Percentiles rank a stretch among this genome's conserved stretches.
Conservation (phyloP, 1,140 invertebrate genomes). For the Hyposmocoma kahamanoa region DNA sequence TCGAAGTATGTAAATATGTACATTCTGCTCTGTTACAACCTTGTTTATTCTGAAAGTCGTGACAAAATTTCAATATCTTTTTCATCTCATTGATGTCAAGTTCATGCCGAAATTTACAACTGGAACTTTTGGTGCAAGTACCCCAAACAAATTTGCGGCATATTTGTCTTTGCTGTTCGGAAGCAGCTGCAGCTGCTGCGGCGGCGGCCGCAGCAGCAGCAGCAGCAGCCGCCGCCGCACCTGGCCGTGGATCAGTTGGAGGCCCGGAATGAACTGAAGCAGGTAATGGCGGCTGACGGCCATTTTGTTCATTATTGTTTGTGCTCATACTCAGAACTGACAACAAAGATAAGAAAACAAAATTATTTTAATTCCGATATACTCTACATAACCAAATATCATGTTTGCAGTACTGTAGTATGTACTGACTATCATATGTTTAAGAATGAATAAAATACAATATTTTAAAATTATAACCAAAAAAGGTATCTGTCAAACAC, state of each 20-base stretch:
- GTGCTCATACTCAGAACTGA: conserved; percentile 35
- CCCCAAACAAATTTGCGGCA: conserved; percentile 50
- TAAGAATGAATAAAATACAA: background rate
- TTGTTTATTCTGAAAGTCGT: conserved; percentile 44
- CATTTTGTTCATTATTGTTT: conserved; percentile 26
- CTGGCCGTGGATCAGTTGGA: conserved; percentile 11
- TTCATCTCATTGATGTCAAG: conserved; percentile 45
- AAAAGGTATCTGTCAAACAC: too few species aligned
- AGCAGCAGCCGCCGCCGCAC: conserved; percentile 5
- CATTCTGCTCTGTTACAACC: conserved; percentile 40
- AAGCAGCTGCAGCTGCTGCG: conserved; percentile 10
- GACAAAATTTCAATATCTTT: conserved; percentile 45
- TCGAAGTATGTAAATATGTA: conserved; percentile 41
- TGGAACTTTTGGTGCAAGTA: conserved; percentile 35
- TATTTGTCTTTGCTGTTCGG: conserved; percentile 17
- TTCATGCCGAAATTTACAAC: conserved; percentile 42
- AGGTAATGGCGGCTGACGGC: conserved; percentile 28
- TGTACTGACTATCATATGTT: background rate
- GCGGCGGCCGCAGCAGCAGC: background rate
- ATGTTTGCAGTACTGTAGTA: too few species aligned
- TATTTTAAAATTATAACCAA: background rate
- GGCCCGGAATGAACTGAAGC: conserved; percentile 21
- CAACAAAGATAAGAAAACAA: background rate
- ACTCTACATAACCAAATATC: too few species aligned
- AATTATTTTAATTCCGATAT: background rate